phyloP scores from a whole-genome alignment of 23 tunicate species.

The Phallusia fumigata region DNA sequence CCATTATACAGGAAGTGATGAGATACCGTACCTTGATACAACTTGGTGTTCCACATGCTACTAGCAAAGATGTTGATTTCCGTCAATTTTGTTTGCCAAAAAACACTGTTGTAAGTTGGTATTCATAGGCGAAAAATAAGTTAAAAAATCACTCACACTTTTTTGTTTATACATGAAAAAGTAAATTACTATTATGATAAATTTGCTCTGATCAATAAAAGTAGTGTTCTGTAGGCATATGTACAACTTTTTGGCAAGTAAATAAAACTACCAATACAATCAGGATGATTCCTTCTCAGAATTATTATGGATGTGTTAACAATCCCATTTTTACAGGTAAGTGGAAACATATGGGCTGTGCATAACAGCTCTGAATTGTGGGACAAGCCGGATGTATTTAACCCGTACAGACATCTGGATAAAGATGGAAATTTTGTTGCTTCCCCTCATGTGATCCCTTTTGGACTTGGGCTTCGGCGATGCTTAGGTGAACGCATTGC shows the following conservation, averaged over 20 bases:
- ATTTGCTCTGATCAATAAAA: too few species aligned
- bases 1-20: not conserved
- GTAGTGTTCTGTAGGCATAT: too few species aligned
- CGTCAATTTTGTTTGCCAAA: not conserved
- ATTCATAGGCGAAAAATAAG: too few species aligned
- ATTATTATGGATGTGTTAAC: too few species aligned
- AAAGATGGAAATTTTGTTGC: not conserved
- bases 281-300: too few species aligned
- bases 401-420: not conserved
- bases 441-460: not conserved
- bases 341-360: not conserved
- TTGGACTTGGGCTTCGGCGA: not conserved
- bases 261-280: too few species aligned
- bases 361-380: not conserved
- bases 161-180: too few species aligned
- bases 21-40: not conserved
- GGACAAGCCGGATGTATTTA: not conserved
- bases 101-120: not conserved
- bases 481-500: constrained; percentile 1
- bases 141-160: too few species aligned
- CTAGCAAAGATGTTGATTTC: not conserved
- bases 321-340: too few species aligned
- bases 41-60: not conserved
- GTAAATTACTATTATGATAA: too few species aligned
- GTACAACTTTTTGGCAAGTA: too few species aligned